phyloP scores from a whole-genome alignment of 2,797 vertebrate species.

The Hippoglossus hippoglossus region DNA sequence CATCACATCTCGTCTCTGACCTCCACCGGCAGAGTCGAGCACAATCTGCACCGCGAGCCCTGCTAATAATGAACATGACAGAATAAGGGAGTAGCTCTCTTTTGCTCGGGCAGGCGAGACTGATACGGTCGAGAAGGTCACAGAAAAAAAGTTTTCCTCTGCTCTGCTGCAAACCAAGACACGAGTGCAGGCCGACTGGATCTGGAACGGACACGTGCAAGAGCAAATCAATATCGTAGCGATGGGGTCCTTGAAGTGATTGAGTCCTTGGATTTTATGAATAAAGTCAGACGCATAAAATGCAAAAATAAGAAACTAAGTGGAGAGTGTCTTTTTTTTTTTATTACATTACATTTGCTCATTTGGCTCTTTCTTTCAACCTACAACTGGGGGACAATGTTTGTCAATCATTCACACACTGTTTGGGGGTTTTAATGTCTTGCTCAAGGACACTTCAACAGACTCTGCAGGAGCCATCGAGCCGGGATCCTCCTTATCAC shows the following conservation, averaged over 20 bases:
- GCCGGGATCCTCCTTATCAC: no score
- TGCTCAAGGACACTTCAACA: no score
- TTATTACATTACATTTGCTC: not conserved
- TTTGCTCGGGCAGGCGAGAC: conserved; percentile 22
- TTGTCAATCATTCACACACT: no score
- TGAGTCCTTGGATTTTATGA: not conserved
- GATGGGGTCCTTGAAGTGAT: not conserved
- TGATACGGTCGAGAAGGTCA: conserved; percentile 37
- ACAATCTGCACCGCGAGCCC: conserved; percentile 19
- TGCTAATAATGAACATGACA: conserved; percentile 46
- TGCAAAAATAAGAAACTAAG: no score
- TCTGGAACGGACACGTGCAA: no score
- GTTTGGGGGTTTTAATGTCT: no score
- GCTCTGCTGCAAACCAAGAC: not conserved
- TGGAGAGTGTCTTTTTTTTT: not conserved
- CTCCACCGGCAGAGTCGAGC: conserved; percentile 12
- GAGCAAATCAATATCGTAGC: not conserved
- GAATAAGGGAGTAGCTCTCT: conserved; percentile 19
- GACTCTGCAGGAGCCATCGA: no score
- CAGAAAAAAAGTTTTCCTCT: not conserved
- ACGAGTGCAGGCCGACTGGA: not conserved
- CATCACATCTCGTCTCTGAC: conserved; percentile 19
- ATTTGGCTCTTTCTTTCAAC: no score
- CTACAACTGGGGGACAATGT: no score
- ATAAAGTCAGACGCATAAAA: not conserved